A percentile compares a stretch with the other conserved stretches of the same genome.
phyloP scores from a whole-genome alignment of 2,888 invertebrate species.

The Leptopilina syphax region DNA sequence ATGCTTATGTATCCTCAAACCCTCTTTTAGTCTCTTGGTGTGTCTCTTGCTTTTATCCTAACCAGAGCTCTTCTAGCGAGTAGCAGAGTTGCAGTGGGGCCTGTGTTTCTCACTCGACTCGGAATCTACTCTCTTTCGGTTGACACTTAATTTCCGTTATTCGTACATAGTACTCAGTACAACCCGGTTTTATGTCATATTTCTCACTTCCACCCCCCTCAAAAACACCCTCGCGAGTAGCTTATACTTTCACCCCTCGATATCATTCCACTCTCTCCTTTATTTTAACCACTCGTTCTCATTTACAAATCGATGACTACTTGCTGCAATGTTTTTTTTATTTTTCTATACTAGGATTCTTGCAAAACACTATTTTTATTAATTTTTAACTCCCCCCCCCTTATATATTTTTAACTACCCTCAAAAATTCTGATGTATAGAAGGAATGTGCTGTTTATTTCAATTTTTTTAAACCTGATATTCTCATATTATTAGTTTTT shows the following conservation, averaged over 20 bases:
- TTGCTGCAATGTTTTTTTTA: neutral
- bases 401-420: no score
- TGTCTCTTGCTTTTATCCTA: constrained; percentile 40
- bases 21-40: constrained; percentile 52
- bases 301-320: constrained; percentile 37
- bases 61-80: constrained; percentile 11
- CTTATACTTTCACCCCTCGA: constrained; percentile 55
- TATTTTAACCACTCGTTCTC: constrained; percentile 65
- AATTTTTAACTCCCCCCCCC: no score
- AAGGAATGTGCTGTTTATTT: no score
- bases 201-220: constrained; percentile 54
- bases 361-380: no score
- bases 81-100: constrained; percentile 51
- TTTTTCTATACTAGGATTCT: no score
- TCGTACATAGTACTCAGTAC: constrained; percentile 72
- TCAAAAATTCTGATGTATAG: no score
- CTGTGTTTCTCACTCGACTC: constrained; percentile 56
- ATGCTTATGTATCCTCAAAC: constrained; percentile 63
- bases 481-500: no score
- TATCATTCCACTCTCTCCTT: constrained; percentile 60
- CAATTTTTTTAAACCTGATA: no score
- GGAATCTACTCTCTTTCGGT: constrained; percentile 66
- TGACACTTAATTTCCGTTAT: constrained; percentile 77
- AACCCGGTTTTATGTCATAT: constrained; percentile 69
- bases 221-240: constrained; percentile 53